phyloP scores from a whole-genome alignment of 2,113 vertebrate genomes.

The Strigops habroptila region DNA sequence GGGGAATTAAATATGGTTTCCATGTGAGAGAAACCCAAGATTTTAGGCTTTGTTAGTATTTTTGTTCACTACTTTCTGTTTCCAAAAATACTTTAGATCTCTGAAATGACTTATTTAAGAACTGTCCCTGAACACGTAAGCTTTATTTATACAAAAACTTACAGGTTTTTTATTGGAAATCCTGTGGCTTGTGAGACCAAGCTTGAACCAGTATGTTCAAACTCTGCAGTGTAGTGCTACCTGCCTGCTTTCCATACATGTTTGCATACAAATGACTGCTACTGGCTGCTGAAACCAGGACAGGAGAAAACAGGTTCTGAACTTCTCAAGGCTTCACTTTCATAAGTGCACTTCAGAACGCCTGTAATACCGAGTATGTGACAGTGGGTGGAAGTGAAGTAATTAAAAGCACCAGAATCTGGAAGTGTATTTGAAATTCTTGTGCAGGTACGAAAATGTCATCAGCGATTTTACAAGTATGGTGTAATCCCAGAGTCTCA shows the following conservation, averaged over 20 bases:
- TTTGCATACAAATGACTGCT: background rate
- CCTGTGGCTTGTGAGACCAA: background rate
- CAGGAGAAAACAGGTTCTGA: background rate
- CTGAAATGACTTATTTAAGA: background rate
- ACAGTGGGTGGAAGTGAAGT: conserved; percentile 21
- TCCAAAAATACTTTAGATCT: background rate
- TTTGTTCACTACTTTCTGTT: background rate
- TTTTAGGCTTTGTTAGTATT: background rate
- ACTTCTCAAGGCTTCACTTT: background rate
- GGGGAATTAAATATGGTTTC: background rate
- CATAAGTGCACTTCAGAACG: background rate
- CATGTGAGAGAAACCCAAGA: background rate
- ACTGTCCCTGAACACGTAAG: background rate
- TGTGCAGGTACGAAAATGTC: conserved; percentile 7
- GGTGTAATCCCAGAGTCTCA: background rate
- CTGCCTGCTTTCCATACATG: background rate
- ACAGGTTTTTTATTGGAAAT: background rate
- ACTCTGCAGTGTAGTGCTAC: background rate
- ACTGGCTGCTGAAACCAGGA: background rate
- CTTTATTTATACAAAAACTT: background rate
- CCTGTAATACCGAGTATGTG: background rate
- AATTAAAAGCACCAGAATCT: conserved; percentile 39
- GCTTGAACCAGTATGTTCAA: background rate
- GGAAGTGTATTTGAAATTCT: conserved; percentile 14
- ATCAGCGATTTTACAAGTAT: background rate